Base-by-base conservation (phyloP, 2,888 invertebrate genomes). In the Rhodophaea formosa region DNA sequence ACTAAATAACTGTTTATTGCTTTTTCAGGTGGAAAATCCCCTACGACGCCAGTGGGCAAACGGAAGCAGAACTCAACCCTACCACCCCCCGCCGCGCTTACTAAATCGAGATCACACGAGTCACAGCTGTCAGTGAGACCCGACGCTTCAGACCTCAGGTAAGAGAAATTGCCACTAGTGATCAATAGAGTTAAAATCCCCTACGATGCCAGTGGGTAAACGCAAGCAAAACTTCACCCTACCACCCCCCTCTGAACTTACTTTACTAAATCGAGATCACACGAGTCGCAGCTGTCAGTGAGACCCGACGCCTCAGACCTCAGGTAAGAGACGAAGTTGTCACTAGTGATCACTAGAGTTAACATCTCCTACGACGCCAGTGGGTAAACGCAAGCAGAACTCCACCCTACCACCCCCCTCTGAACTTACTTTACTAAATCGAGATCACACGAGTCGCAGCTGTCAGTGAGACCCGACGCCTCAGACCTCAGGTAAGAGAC, bases 101-200 rank as follows among this genome's bases (percentile, higher is more conserved):
- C 96, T 60, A 97, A 97, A 88, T 97, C 97, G 63, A 95, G 96
- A 77, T 97, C 97, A 46, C 97, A 98, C 84, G 98, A 98, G 88
- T 97, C 97, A 12, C 97, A 97, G 83, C 92, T 97, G 62, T 95
- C 94, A 7, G 95, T 93, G 55, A 66, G 82, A 59, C 86, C 87
- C 0, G 85, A 87, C 63, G 81, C 84, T 0, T 80, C 84, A 0
- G 87, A 90, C 62, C 81, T 83, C 17, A 87, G 88, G 89, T 86
- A 64, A 58, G 32, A 47, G 10, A 15, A 7, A 15, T 14, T n/a
- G n/a, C n/a, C n/a, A n/a, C n/a, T n/a, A n/a, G n/a, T n/a, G n/a
- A n/a, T n/a, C n/a, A n/a, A n/a, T n/a, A n/a, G n/a, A n/a, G n/a
- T n/a, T n/a, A 64, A 96, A 95, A 77, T 95, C 95, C 72, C 95